Evolutionary conservation across 2,113 vertebrate genomes (phyloP), one percentile per base, ranked within the genome.

Genomic region (Phodopus roborovskii): DNA sequence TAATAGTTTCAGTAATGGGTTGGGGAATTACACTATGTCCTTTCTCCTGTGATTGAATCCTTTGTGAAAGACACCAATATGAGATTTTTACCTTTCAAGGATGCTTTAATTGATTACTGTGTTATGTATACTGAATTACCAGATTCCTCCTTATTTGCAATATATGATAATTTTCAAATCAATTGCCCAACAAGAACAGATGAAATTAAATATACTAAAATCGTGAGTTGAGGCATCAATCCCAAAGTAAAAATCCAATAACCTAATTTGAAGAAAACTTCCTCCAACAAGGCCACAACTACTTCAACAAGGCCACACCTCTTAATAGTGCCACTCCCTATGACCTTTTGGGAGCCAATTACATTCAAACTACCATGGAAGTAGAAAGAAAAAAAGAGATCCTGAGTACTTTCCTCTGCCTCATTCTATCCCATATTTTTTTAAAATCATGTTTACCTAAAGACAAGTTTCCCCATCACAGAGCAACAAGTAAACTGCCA

Each of bases 81-180:
- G 70, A 5, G 0, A 19, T 33, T 90, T 92, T 89, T 81, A 89
- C 9, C 13, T 11, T 3, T 42, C 16, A 28, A 0, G 0, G 9
- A 60, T 71, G 77, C 26, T 11, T 1, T 78, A 89, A 60, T 81
- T 93, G 77, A 71, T 50, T 89, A 92, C 64, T 33, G 0, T 3
- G 8, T 92, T 2, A 2, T 0, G 0, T 45, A 83, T 16, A 56
- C 39, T 86, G 30, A 30, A 60, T 60, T 92, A 60, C 28, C 45
- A 4, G 30, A 84, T 39, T 68, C 68, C 74, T 96, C 70, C 94
- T 73, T 6, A 45, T 19, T 94, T 94, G 45, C 15, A 3, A 1
- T 62, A 73, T 7, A 30, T 90, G 60, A 56, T 71, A 87, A 0
- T 85, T 98, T 96, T 94, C 36, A 92, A 97, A 30, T 91, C 92